Evolutionary conservation across 2,113 vertebrate species (phyloP).

Genomic region (Carettochelys insculpta): DNA sequence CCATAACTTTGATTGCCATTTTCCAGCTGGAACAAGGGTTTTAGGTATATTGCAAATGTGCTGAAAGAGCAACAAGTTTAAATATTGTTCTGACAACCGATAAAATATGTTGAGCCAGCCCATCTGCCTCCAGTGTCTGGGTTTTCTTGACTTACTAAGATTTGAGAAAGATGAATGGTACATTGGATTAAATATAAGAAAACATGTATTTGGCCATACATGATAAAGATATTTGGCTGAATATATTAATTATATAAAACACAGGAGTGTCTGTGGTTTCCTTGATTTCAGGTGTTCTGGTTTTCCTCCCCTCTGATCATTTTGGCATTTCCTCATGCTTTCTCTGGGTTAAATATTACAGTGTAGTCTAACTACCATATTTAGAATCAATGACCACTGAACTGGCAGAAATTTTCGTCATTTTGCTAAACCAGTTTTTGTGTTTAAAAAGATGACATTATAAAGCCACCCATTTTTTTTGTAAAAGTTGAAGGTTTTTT

Average conservation of each 20-base stretch:
- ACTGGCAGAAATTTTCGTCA: background rate
- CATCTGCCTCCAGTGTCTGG: background rate
- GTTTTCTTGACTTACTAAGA: slow-evolving; percentile 30
- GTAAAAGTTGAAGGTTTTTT: background rate
- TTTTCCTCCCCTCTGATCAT: slow-evolving; percentile 19
- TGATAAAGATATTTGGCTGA: slow-evolving; percentile 23
- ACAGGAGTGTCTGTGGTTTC: background rate
- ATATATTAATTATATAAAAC: slow-evolving; percentile 32
- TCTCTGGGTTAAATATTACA: background rate
- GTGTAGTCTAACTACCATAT: background rate
- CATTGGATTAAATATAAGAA: slow-evolving; percentile 20
- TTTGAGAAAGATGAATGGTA: slow-evolving; percentile 6
- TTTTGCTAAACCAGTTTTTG: background rate
- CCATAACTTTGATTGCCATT: background rate
- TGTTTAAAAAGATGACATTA: background rate
- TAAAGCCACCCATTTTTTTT: slow-evolving; percentile 2
- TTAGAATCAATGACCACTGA: background rate
- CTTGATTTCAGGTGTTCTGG: slow-evolving; percentile 10
- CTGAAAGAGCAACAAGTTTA: background rate
- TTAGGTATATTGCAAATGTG: background rate
- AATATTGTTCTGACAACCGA: background rate
- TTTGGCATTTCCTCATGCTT: background rate
- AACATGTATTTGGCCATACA: background rate
- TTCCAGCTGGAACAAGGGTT: background rate
- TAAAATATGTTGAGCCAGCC: background rate